Evolutionary conservation across 2,113 vertebrate genomes (phyloP), one percentile per base, ranked within the genome.

Genomic region (Salvelinus namaycush): DNA sequence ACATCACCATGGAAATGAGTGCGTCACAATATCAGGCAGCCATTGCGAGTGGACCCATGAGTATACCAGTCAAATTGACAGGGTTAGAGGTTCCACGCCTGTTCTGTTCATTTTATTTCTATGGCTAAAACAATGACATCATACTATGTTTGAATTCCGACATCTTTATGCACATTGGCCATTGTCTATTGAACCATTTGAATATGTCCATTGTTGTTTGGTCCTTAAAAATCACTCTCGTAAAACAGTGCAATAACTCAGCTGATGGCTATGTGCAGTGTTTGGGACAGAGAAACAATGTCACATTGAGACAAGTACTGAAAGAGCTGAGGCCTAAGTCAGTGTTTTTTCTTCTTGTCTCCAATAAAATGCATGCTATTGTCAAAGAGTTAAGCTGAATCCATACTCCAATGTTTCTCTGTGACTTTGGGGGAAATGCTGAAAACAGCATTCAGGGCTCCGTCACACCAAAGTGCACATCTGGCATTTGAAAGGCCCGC

Each of bases 401-500:
- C 68, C 22, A 68, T 4, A 79, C 78, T 2, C 44, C 72, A 54
- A 54, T 83, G 82, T 75, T 79, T 79, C 75, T 74, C 39, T 16
- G 77, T 68, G 60, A 16, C 26, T 26, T 12, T 72, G 29, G 29
- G 34, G 54, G 64, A 44, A 18, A 27, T 54, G 48, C 72, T 75
- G 69, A 83, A 80, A 90, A 82, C 75, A 62, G 76, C 68, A 62
- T 68, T 14, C 4, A 4, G 14, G 16, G 44, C 16, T 65, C 68
- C 18, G 20, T 26, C 29, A 62, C 39, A 54, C 26, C 69, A 70
- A 71, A 76, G 84, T 39, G 27, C 85, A 87, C 90, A 92, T 88
- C 90, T 91, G 90, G 86, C 89, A 87, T 89, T 89, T 86, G 81
- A 88, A 89, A 85, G 77, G 77, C 84, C 90, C 83, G 75, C 48